Conservation (phyloP, 2,797 vertebrate species). For the Melanotaenia trifasciata region DNA sequence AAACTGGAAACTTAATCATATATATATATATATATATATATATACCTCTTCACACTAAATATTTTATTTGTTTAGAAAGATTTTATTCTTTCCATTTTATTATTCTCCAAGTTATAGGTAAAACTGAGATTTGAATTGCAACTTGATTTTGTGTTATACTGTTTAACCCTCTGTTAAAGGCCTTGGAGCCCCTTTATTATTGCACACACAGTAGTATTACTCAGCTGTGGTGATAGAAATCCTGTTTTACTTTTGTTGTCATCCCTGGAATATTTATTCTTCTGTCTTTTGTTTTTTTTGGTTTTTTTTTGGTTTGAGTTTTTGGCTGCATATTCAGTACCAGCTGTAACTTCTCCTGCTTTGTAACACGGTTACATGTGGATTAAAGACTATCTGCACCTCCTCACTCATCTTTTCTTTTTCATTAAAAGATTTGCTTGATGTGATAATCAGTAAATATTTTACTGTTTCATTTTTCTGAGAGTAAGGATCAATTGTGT, state of each 20-base stretch:
- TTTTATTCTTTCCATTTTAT: background rate
- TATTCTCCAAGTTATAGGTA: background rate
- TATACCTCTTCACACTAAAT: too few species aligned
- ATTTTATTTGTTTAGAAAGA: background rate
- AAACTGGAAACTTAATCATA: too few species aligned
- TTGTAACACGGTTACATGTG: conserved; percentile 47
- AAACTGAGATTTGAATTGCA: conserved; percentile 25
- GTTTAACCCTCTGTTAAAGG: conserved; percentile 18
- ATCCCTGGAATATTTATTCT: conserved; percentile 21
- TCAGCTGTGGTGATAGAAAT: conserved; percentile 1
- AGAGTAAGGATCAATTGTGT: background rate
- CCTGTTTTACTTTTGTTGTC: background rate
- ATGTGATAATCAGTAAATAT: conserved; percentile 1
- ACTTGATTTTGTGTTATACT: conserved; percentile 12
- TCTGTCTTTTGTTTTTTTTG: conserved; percentile 20
- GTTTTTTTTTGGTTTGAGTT: conserved; percentile 7
- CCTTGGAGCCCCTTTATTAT: background rate
- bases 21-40: too few species aligned
- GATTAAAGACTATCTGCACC: conserved; percentile 44
- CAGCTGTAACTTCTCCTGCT: conserved; percentile 49
- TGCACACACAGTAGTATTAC: background rate
- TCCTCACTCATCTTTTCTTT: conserved; percentile 19
- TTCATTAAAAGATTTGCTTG: background rate
- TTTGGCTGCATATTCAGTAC: conserved; percentile 8
- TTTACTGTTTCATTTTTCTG: background rate